Evolutionary conservation across 2,797 vertebrate species (phyloP).

Genomic region (Mus minutoides): DNA sequence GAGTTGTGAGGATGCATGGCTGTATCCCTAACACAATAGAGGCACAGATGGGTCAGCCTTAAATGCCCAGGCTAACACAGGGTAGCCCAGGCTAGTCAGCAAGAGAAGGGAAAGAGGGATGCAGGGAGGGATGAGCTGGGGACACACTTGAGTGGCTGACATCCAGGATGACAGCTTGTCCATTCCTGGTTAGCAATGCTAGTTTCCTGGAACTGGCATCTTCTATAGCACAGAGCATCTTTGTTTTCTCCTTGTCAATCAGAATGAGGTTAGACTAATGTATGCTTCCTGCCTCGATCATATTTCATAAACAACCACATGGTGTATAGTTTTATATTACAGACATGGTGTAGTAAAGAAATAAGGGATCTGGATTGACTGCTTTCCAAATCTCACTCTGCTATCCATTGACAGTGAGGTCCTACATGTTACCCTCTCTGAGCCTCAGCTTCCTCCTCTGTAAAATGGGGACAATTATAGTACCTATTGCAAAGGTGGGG

Average conservation of each 20-base stretch:
- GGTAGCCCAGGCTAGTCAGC: background rate
- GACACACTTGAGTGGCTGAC: background rate
- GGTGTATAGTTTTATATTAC: background rate
- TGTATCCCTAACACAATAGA: background rate
- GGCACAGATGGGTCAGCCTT: too few species aligned
- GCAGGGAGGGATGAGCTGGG: background rate
- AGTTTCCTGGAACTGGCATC: slow-evolving; percentile 5
- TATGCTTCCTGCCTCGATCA: background rate
- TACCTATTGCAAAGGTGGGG: background rate
- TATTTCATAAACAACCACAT: background rate
- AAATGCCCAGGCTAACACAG: background rate
- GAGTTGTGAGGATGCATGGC: too few species aligned
- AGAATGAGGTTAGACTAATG: slow-evolving; percentile 10
- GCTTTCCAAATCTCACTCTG: slow-evolving; percentile 12
- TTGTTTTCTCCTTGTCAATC: slow-evolving; percentile 14
- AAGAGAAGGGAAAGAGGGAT: background rate
- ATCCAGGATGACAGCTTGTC: background rate
- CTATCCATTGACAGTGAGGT: background rate
- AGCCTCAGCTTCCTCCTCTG: background rate
- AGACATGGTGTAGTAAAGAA: background rate
- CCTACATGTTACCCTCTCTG: background rate
- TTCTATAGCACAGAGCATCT: background rate
- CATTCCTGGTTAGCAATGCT: background rate
- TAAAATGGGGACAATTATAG: slow-evolving; percentile 38
- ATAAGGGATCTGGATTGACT: background rate